These are phyloP conservation scores for Busarellus nigricollis DNA, from an alignment of 2,797 vertebrate genomes.

Conservation along the genomic window DNA sequence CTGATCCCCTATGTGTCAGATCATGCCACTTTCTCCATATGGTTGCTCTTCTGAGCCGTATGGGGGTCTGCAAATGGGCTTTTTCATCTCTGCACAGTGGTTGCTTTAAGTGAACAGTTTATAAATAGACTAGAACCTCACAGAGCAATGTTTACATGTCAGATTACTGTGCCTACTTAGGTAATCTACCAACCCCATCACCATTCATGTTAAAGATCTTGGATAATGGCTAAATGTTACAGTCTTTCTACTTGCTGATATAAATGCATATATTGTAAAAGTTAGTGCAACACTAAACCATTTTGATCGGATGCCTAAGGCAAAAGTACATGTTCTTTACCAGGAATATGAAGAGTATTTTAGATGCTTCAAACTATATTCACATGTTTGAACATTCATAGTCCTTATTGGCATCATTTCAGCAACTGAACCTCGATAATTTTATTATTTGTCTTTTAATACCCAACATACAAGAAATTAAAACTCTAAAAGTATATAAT, in stretches of 20 bases:
- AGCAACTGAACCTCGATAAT: background rate
- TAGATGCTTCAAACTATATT: background rate
- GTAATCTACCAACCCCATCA: background rate
- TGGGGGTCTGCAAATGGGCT: background rate
- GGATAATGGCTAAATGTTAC: background rate
- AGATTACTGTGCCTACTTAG: background rate
- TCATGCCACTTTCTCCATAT: accelerated
- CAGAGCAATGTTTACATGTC: background rate
- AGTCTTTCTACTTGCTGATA: background rate
- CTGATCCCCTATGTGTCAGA: background rate
- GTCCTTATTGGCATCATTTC: background rate
- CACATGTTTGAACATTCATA: background rate
- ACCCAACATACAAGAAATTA: background rate
- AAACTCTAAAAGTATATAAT: background rate
- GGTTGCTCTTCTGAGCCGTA: background rate
- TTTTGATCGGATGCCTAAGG: background rate
- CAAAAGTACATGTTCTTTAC: background rate
- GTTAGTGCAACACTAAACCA: background rate
- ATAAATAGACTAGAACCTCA: background rate
- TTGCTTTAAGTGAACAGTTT: background rate
- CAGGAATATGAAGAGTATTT: background rate
- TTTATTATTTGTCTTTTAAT: background rate
- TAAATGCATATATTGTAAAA: background rate
- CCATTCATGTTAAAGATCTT: background rate
- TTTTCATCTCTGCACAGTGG: background rate